phyloP scores from a whole-genome alignment of 2,113 vertebrate genomes.

The Echinops telfairi region DNA sequence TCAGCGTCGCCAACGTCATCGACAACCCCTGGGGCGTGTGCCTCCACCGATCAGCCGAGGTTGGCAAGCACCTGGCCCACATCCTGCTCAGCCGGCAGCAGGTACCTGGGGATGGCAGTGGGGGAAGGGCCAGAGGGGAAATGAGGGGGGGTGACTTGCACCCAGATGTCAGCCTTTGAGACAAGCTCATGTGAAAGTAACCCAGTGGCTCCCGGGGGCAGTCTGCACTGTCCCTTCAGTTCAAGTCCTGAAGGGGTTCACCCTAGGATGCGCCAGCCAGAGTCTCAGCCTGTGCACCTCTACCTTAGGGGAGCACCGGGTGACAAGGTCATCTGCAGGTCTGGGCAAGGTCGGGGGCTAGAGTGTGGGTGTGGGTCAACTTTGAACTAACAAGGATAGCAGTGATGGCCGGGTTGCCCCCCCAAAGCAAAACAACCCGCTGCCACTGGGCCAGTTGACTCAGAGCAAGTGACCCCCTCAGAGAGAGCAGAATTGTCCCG shows the following conservation, averaged over 20 bases:
- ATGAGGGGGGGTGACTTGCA: neutral
- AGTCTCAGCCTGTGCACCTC: neutral
- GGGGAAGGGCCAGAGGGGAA: neutral
- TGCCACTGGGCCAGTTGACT: neutral
- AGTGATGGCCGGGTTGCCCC: neutral
- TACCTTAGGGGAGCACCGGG: neutral
- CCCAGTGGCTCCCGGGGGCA: neutral
- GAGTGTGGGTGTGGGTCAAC: too few relatives aligned
- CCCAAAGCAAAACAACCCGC: neutral
- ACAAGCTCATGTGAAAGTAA: neutral
- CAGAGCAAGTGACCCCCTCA: neutral
- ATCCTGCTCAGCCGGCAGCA: conserved; percentile 94
- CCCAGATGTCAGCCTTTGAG: neutral
- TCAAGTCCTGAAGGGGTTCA: neutral
- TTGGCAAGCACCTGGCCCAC: conserved; percentile 96
- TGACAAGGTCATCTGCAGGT: too few relatives aligned
- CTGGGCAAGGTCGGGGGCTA: too few relatives aligned
- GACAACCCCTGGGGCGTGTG: conserved; percentile 99
- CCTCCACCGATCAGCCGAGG: conserved; percentile 95
- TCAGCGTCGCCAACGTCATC: conserved; percentile 94
- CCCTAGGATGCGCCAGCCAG: neutral
- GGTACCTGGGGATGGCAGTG: conserved; percentile 84
- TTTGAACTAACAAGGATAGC: neutral
- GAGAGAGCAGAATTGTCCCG: neutral
- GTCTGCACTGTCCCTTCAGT: neutral